Evolutionary conservation across 2,797 vertebrate genomes (phyloP).

Genomic region (Gymnocypris eckloni): DNA sequence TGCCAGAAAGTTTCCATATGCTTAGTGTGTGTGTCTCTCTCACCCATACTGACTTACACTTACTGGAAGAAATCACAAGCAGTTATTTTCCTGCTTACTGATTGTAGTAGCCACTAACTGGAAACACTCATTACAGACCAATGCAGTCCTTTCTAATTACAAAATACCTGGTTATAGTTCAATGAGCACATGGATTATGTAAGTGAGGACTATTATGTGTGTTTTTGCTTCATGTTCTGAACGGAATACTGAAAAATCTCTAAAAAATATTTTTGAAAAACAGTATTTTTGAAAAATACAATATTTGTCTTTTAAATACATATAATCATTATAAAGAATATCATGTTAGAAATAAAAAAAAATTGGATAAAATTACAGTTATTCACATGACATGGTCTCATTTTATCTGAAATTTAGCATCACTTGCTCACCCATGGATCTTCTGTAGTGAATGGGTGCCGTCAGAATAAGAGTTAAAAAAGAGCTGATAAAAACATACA

Average conservation of each 20-base stretch:
- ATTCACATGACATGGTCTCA: background rate
- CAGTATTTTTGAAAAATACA: background rate
- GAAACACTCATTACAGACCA: slow-evolving; percentile 31
- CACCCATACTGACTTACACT: background rate
- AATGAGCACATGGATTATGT: background rate
- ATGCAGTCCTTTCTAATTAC: slow-evolving; percentile 31
- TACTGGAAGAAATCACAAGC: slow-evolving; percentile 18
- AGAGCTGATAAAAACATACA: background rate
- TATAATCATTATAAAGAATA: background rate
- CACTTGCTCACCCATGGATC: background rate
- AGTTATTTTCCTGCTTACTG: slow-evolving; percentile 26
- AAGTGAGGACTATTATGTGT: background rate
- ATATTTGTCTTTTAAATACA: background rate
- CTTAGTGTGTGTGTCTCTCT: background rate
- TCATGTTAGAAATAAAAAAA: background rate
- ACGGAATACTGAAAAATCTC: background rate
- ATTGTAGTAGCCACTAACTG: background rate
- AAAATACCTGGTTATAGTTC: slow-evolving; percentile 10
- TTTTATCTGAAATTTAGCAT: background rate
- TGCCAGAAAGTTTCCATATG: slow-evolving; percentile 16
- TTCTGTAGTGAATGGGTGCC: background rate
- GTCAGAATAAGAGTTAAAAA: background rate
- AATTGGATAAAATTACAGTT: background rate
- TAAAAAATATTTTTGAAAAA: background rate
- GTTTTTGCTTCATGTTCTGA: background rate